These are phyloP conservation scores for Conops quadrifasciatus DNA, from an alignment of 2,888 invertebrate genomes.

Conservation along the genomic window DNA sequence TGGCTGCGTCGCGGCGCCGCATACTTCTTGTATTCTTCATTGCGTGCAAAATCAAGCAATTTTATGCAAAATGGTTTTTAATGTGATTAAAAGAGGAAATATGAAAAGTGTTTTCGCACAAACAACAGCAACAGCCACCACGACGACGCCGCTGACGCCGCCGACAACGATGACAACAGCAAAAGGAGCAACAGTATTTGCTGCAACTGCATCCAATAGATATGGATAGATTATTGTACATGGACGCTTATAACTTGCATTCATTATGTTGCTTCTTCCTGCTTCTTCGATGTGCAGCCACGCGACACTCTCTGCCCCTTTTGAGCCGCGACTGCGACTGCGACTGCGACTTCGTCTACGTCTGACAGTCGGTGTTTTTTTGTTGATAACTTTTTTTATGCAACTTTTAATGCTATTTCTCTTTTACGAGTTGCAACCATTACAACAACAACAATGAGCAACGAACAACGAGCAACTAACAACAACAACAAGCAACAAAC, in stretches of 20 bases:
- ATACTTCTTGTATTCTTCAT: background rate
- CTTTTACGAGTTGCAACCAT: background rate
- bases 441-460: slow-evolving; percentile 2
- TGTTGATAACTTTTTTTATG: background rate
- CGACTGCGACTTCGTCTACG: slow-evolving; percentile 1
- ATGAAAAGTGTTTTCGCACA: slow-evolving; percentile 27
- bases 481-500: background rate
- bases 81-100: slow-evolving; percentile 30
- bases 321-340: background rate
- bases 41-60: slow-evolving; percentile 38
- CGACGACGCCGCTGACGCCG: background rate
- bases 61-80: slow-evolving; percentile 32
- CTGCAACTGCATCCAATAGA: background rate
- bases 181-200: slow-evolving; percentile 9
- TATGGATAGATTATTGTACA: background rate
- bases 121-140: slow-evolving; percentile 18
- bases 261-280: background rate
- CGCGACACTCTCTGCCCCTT: background rate
- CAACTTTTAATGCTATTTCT: background rate
- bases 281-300: no score
- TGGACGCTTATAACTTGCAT: background rate
- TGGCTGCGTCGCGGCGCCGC: background rate
- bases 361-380: slow-evolving; percentile 18
- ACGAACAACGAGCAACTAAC: background rate
- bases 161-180: slow-evolving; percentile 6